Evolutionary conservation across 2,797 vertebrate species (phyloP), one percentile per base, ranked within the genome.

Genomic region (Pelochelys cantorii): DNA sequence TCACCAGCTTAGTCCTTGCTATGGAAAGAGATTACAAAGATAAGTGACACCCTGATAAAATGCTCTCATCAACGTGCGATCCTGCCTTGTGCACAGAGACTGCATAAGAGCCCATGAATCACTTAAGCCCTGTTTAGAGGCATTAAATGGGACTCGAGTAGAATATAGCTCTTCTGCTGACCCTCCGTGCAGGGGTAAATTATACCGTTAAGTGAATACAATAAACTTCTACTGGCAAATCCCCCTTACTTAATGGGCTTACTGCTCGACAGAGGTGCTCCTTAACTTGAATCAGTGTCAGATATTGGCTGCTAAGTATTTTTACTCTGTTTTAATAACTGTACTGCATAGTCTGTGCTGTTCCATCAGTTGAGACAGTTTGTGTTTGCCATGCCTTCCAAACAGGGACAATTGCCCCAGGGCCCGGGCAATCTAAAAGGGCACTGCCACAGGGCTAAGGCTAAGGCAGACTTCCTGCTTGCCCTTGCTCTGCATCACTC

Each of bases 101-200:
- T 37, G 74, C 0, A 2, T 74, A 1, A 80, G 83, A 77, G 88
- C 88, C 91, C 65, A 5, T 4, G 31, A 77, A 14, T 89, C 68
- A 2, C 83, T 83, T 88, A 62, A 2, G 48, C 77, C 54, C 81
- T 84, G 34, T 86, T 91, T 79, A 84, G 62, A 27, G 89, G 82
- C 37, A 55, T 90, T 83, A 80, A 92, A 83, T 59, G 65, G 52
- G 77, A 14, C 79, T 77, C 54, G 9, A 1, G 3, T 12, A 1
- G 71, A 84, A 25, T 71, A 29, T 0, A 53, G 86, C 71, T 65
- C 55, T 22, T 9, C 48, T 18, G 77, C 77, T 89, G 91, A 74
- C 77, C 91, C 68, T 79, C 59, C 37, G 83, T 77, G 12, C 81
- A 31, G 8, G 84, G 87, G 93, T 59, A 91, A 93, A 89, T 87